Evolutionary conservation across 2,797 vertebrate genomes (phyloP).

Genomic region (Chloroceryle amazona): DNA sequence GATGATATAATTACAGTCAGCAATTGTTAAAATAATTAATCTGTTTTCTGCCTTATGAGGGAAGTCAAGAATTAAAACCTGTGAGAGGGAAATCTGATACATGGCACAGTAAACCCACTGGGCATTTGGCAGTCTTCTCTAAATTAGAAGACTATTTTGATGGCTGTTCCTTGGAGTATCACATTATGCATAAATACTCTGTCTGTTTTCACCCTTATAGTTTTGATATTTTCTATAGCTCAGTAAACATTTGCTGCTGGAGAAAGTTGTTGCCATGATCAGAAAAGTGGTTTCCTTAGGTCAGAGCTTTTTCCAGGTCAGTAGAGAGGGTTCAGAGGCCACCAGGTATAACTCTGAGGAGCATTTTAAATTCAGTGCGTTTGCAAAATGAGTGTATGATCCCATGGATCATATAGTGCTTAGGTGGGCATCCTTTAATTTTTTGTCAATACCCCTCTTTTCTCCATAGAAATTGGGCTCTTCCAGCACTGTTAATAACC

Average conservation of each 20-base stretch:
- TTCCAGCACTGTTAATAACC: background rate
- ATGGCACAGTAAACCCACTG: background rate
- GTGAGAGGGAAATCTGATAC: background rate
- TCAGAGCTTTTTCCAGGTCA: background rate
- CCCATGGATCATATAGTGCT: background rate
- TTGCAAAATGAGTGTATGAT: background rate
- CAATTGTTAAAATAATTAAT: background rate
- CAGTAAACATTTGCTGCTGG: background rate
- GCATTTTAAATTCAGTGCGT: background rate
- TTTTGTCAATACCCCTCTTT: background rate
- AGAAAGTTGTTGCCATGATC: background rate
- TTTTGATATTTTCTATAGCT: background rate
- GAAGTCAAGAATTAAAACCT: conserved; percentile 15
- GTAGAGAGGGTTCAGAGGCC: background rate
- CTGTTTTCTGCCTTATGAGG: background rate
- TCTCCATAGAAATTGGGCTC: background rate
- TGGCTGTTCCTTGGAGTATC: background rate
- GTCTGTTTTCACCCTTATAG: background rate
- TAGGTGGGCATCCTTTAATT: background rate
- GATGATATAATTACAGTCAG: background rate
- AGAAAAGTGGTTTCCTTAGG: background rate
- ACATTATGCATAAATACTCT: background rate
- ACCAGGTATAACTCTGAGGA: background rate
- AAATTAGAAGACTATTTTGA: background rate
- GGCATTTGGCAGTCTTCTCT: background rate